phyloP scores from a whole-genome alignment of 2,888 invertebrate genomes.

The Antitype chi region DNA sequence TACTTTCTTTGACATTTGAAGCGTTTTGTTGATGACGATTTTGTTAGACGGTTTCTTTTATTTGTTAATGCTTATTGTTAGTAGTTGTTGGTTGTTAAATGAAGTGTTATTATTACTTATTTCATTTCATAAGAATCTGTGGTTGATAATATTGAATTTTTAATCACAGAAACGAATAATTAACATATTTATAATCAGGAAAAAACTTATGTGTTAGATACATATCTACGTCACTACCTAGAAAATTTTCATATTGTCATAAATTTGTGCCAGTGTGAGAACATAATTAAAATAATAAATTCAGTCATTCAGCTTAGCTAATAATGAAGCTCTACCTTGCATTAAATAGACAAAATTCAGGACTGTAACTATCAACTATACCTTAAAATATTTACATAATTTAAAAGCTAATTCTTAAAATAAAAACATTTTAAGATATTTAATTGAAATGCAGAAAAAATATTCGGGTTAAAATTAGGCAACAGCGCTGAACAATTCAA shows the following conservation, averaged over 20 bases:
- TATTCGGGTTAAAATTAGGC: too few species aligned
- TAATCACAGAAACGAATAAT: background rate
- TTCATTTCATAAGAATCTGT: background rate
- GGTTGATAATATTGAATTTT: background rate
- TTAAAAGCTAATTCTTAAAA: too few species aligned
- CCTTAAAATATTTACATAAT: too few species aligned
- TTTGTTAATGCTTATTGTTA: constrained; percentile 33
- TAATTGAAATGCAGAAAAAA: too few species aligned
- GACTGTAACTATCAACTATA: background rate
- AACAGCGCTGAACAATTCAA: background rate
- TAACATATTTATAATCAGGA: constrained; percentile 8
- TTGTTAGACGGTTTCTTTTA: constrained; percentile 17
- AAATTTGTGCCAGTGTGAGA: too few species aligned
- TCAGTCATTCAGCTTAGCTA: background rate
- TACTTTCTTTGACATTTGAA: constrained; percentile 61
- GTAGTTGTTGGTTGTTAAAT: constrained; percentile 19
- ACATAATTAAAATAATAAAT: background rate
- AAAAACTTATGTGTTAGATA: background rate
- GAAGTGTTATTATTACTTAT: constrained; percentile 11
- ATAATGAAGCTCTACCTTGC: background rate
- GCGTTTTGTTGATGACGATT: constrained; percentile 29
- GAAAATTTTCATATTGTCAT: background rate
- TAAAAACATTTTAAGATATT: too few species aligned
- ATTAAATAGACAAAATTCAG: background rate
- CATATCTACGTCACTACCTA: background rate